Conservation (phyloP, 2,888 invertebrate species). For the Phaedon cochleariae region DNA sequence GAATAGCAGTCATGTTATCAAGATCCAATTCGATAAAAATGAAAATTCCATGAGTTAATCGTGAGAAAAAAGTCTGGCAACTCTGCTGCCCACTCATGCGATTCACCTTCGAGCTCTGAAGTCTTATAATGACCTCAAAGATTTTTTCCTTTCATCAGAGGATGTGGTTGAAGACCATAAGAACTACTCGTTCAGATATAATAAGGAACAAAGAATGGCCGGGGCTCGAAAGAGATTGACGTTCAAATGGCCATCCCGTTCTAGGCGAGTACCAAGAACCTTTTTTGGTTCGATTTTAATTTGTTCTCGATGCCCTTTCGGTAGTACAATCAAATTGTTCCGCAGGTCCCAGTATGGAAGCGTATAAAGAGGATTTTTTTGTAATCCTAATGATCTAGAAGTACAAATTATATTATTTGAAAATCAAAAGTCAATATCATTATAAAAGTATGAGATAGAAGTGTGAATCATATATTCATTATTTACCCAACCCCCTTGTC, state of each 20-base stretch:
- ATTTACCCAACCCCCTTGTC: too few species aligned
- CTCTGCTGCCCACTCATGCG: conserved; percentile 5
- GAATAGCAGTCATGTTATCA: too few species aligned
- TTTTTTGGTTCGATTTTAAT: conserved; percentile 11
- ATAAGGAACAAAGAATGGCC: conserved; percentile 24
- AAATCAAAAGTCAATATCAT: too few species aligned
- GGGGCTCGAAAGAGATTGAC: conserved; percentile 24
- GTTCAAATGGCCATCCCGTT: conserved; percentile 8
- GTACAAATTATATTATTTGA: too few species aligned
- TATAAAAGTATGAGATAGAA: too few species aligned
- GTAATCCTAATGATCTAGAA: too few species aligned
- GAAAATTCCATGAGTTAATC: background rate
- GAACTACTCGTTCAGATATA: conserved; percentile 20
- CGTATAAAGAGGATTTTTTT: background rate
- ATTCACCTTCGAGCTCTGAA: conserved; percentile 29
- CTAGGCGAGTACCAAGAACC: background rate
- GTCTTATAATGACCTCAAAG: conserved; percentile 29
- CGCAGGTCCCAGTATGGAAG: background rate
- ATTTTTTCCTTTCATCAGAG: conserved; percentile 27
- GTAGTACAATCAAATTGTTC: conserved; percentile 7
- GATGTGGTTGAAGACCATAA: conserved; percentile 24
- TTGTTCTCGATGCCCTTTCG: conserved; percentile 5
- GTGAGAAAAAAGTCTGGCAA: conserved; percentile 9
- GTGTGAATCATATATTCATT: too few species aligned
- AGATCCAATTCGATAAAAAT: too few species aligned